Evolutionary conservation across 2,888 invertebrate species (phyloP).

Genomic region (Apodemia zela): DNA sequence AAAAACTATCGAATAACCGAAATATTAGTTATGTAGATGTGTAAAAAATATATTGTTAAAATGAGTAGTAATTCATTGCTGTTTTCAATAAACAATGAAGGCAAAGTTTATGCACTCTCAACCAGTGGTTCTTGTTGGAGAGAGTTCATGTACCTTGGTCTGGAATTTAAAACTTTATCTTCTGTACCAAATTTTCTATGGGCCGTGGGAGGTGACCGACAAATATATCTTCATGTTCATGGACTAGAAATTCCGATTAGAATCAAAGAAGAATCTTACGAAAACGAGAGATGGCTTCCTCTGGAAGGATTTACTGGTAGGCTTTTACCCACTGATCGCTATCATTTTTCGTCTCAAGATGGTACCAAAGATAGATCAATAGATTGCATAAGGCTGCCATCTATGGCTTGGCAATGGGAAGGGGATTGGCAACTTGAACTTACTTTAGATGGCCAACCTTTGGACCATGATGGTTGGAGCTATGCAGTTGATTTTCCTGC

Average conservation of each 20-base stretch:
- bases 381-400: slow-evolving; percentile 91
- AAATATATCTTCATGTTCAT: slow-evolving; percentile 95
- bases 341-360: slow-evolving; percentile 91
- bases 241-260: slow-evolving; percentile 94
- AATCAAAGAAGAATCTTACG: slow-evolving; percentile 93
- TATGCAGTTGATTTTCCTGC: slow-evolving; percentile 96
- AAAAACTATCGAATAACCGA: not conserved
- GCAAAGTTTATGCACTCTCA: slow-evolving; percentile 91
- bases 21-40: not conserved
- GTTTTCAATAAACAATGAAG: slow-evolving; percentile 93
- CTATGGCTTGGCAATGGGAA: slow-evolving; percentile 98
- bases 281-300: slow-evolving; percentile 97
- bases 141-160: slow-evolving; percentile 90
- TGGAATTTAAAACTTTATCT: slow-evolving; percentile 94
- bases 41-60: slow-evolving; percentile 25
- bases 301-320: slow-evolving; percentile 92
- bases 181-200: slow-evolving; percentile 92
- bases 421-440: slow-evolving; percentile 94
- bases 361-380: slow-evolving; percentile 89
- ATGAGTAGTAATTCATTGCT: slow-evolving; percentile 85
- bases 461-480: slow-evolving; percentile 96
- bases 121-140: slow-evolving; percentile 91
- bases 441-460: slow-evolving; percentile 90
- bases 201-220: slow-evolving; percentile 96
- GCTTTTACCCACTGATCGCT: slow-evolving; percentile 92